Evolutionary conservation across 2,797 vertebrate genomes (phyloP), one percentile per base, ranked within the genome.

Genomic region (Myotis daubentonii): DNA sequence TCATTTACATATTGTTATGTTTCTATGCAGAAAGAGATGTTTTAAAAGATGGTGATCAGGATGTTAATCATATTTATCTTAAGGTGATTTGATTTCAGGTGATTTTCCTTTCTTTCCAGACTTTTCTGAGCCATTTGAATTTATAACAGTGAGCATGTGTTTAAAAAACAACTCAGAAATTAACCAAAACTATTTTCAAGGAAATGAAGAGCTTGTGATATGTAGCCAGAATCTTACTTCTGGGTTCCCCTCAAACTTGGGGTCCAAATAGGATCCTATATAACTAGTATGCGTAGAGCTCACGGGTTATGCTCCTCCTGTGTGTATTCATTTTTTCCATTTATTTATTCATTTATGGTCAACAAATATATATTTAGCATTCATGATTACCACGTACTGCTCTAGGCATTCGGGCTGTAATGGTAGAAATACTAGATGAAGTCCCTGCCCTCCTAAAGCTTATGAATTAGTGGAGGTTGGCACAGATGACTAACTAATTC

Each of bases 91-190:
- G 17, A 49, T 66, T 92, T 71, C 19, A 49, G 25, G 23, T 66
- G 60, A 51, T 51, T 94, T 84, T 87, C 74, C 72, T 87, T 74
- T 60, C 19, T 95, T 83, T 38, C 8, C 78, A 3, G 79, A 12
- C 70, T 87, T 84, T 84, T 91, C 9, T 75, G 87, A 95, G 79
- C 62, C 7, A 30, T 87, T 94, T 95, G 81, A 92, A 65, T 95
- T 92, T 91, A 8, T 79, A 86, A 74, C 25, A 28, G 38, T 87
- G 13, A 87, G 60, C 16, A 36, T 51, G 6, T 94, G 13, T 84
- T 84, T 38, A 47, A 49, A 93, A 83, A 41, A 47, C 30, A 47
- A 76, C 9, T 51, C 22, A 78, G 81, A 82, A 78, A 89, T 60
- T 86, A 83, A 44, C 72, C 60, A 13, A 92, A 84, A 75, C 10